Base-by-base conservation (phyloP, 2,797 vertebrate species). In the Leuciscus waleckii region DNA sequence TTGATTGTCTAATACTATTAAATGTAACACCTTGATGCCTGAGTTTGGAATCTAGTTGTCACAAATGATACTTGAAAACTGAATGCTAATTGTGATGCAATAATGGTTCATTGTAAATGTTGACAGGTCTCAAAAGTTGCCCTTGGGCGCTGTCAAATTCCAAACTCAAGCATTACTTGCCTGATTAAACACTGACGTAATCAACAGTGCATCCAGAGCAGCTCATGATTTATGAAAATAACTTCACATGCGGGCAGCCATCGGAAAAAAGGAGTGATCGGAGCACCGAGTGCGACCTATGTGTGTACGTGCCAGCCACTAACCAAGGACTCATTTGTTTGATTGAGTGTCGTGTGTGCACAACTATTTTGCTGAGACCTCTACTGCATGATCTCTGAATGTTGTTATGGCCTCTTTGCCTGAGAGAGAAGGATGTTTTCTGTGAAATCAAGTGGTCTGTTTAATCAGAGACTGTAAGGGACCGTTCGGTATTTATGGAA, bases 51-150 rank as follows among this genome's bases (percentile, higher is more conserved):
- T 85, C 19, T 49, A 74, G 63, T 80, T 37, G 29, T 37, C 5
- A 11, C 19, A 79, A 74, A 85, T 9, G 9, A 23, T 16, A 26
- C 76, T 32, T 43, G 68, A 75, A 87, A 69, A 26, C 37, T 74
- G 29, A 76, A 81, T 26, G 16, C 41, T 69, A 58, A 81, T 23
- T 82, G 74, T 70, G 81, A 87, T 37, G 68, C 32, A 70, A 23
- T 74, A 65, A 69, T 75, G 70, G 46, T 46, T 79, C 35, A 56
- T 26, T 76, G 77, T 79, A 67, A 67, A 79, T 56, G 76, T 49
- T 87, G 86, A 81, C 82, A 81, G 70, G 78, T 71, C 19, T 84
- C 77, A 87, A 39, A 79, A 68, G 29, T 84, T 75, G 39, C 70
- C 69, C 70, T 76, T 76, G 82, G 77, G 76, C 21, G 69, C n/a